Evolutionary conservation across 2,888 invertebrate species (phyloP).

Genomic region (Pardosa pseudoannulata): DNA sequence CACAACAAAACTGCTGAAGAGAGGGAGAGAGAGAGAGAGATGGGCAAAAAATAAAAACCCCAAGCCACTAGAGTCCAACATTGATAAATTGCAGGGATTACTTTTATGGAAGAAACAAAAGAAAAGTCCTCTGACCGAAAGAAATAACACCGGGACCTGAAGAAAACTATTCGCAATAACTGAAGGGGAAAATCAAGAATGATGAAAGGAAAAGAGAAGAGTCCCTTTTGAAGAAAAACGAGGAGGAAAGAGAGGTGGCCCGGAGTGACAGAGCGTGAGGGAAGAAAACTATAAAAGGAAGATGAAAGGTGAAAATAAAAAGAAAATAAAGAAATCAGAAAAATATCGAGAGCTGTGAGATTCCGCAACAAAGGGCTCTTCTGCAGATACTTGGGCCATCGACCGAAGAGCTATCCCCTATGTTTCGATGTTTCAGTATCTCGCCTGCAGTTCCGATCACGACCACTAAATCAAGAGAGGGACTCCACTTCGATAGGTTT

Average conservation of each 20-base stretch:
- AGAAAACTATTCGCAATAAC: constrained; percentile 71
- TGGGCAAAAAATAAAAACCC: neutral
- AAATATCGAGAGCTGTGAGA: constrained; percentile 37
- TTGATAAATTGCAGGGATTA: constrained; percentile 70
- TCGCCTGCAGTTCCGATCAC: constrained; percentile 67
- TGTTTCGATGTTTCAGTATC: constrained; percentile 62
- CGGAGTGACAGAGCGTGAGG: constrained; percentile 71
- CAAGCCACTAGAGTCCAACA: constrained; percentile 65
- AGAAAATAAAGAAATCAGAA: constrained; percentile 22
- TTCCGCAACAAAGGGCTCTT: constrained; percentile 59
- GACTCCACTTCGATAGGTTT: constrained; percentile 62
- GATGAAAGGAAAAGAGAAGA: constrained; percentile 66
- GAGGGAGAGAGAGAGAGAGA: neutral
- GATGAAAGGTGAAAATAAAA: constrained; percentile 57
- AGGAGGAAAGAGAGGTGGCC: constrained; percentile 32
- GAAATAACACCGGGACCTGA: constrained; percentile 65
- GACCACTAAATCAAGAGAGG: constrained; percentile 67
- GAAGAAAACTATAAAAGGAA: constrained; percentile 64
- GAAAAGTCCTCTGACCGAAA: constrained; percentile 43
- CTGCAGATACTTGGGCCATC: constrained; percentile 52
- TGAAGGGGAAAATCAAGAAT: constrained; percentile 72
- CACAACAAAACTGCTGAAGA: constrained; percentile 14
- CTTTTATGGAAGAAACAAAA: constrained; percentile 71
- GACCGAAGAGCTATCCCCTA: constrained; percentile 58
- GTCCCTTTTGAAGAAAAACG: constrained; percentile 26